Conservation (phyloP, 2,797 vertebrate genomes). For the Hylomyscus alleni region DNA sequence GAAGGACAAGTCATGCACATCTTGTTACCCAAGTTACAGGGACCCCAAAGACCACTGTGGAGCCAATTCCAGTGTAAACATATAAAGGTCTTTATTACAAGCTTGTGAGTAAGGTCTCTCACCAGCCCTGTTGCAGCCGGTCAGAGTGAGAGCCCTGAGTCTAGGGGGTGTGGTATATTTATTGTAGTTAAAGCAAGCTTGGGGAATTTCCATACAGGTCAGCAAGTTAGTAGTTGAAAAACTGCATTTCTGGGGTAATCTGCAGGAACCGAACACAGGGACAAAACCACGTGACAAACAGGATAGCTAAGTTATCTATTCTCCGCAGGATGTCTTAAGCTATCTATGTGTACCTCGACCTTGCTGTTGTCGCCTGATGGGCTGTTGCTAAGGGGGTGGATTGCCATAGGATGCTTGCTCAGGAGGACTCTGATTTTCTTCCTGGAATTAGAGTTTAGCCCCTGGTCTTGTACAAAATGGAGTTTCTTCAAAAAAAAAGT, state of each 20-base stretch:
- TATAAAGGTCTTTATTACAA: background rate
- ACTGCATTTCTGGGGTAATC: background rate
- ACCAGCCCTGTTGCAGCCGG: background rate
- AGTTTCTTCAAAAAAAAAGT: background rate
- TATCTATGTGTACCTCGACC: background rate
- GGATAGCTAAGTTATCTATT: background rate
- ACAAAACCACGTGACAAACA: background rate
- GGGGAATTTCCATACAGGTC: background rate
- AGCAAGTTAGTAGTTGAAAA: background rate
- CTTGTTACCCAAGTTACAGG: background rate
- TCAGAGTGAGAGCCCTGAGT: background rate
- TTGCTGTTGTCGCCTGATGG: background rate
- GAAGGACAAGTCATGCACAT: background rate
- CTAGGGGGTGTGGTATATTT: background rate
- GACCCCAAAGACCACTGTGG: background rate
- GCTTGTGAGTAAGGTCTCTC: background rate
- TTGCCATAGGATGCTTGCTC: background rate
- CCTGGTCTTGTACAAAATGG: background rate
- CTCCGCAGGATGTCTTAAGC: background rate
- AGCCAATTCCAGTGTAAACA: background rate
- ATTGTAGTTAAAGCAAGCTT: background rate
- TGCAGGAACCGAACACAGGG: background rate
- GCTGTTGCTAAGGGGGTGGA: too few relatives aligned
- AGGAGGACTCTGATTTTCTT: background rate
- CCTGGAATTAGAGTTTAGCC: background rate